Evolutionary conservation across 2,888 invertebrate genomes (phyloP), one percentile per base, ranked within the genome.

Genomic region (Gari tellinella): DNA sequence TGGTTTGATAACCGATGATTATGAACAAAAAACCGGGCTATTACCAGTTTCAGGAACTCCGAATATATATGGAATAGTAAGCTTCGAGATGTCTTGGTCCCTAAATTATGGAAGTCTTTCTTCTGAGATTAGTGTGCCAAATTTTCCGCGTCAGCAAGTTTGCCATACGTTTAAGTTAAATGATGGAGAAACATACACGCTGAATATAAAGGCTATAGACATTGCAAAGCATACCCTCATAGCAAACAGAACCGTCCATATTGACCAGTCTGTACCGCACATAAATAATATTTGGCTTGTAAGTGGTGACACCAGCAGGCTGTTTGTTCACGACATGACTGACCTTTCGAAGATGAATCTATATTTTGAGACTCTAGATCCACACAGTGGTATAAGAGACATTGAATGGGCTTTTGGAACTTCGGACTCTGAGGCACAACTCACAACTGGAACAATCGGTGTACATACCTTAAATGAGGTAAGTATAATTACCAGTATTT

Each of bases 331-430:
- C 51, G 64, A 76, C 23, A 58, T 60, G 8, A 78, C 60, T 10
- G 85, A 85, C 46, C 72, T 85, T n/a, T 77, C 81, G 14, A 62
- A 63, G 8, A 76, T 84, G 79, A 23, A 49, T n/a, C 45, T 86
- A 12, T 40, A 70, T 14, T 81, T 84, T 41, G 67, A 80, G 8
- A 79, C 77, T 0, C 40, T 69, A 21, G 86, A 86, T 63, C 58
- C 63, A 14, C 83, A 86, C 64, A 84, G 86, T 60, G 84, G 86
- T 17, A 55, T 86, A 10, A 41, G 40, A 15, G 49, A 56, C 8
- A 65, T 82, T 1, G 51, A 80, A 23, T 85, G 84, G 84, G 53
- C 53, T 1, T 63, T 86, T 51, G 81, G 82, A n/a, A 74, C 67
- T 2, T 37, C 48, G 0, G 69, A 75, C 53, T 14, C 57, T 10